Conservation (phyloP, 1,140 invertebrate genomes). For the Scaptomyza hsui region DNA sequence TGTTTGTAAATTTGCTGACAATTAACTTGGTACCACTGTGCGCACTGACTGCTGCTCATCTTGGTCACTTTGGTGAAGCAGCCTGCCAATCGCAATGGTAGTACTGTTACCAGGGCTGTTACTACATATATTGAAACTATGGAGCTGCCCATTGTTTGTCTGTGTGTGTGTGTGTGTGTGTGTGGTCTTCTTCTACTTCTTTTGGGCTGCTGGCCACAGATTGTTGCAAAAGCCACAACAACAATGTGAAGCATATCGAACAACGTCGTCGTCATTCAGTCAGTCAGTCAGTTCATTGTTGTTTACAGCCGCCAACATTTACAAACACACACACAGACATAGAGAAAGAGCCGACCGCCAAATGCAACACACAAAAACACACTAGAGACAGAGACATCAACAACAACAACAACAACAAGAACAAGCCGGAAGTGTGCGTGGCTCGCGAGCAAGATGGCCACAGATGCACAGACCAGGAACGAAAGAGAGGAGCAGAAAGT, state of each 20-base stretch:
- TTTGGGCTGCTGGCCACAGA: slow-evolving; percentile 58
- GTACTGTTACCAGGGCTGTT: slow-evolving; percentile 5
- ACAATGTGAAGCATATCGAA: slow-evolving; percentile 34
- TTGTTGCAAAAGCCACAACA: slow-evolving; percentile 67
- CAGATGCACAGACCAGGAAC: not conserved
- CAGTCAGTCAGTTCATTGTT: slow-evolving; percentile 55
- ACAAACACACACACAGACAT: slow-evolving; percentile 23
- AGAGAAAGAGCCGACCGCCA: slow-evolving; percentile 28
- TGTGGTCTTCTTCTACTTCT: slow-evolving; percentile 43
- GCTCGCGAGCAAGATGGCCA: slow-evolving; percentile 41
- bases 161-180: slow-evolving; percentile 14
- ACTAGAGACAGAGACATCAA: slow-evolving; percentile 46
- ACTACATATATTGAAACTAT: slow-evolving; percentile 3
- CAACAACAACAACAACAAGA: too few species aligned
- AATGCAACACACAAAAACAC: slow-evolving; percentile 47
- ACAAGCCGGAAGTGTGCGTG: slow-evolving; percentile 71
- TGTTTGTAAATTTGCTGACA: not conserved
- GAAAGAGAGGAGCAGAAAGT: slow-evolving; percentile 1
- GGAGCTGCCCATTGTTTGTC: slow-evolving; percentile 6
- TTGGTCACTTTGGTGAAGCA: slow-evolving; percentile 8
- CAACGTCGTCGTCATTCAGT: slow-evolving; percentile 46
- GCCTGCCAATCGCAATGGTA: slow-evolving; percentile 21
- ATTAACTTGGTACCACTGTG: slow-evolving; percentile 20
- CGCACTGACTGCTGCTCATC: not conserved
- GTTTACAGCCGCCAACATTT: slow-evolving; percentile 59